Evolutionary conservation across 2,113 vertebrate species (phyloP).

Genomic region (Dromaius novaehollandiae): DNA sequence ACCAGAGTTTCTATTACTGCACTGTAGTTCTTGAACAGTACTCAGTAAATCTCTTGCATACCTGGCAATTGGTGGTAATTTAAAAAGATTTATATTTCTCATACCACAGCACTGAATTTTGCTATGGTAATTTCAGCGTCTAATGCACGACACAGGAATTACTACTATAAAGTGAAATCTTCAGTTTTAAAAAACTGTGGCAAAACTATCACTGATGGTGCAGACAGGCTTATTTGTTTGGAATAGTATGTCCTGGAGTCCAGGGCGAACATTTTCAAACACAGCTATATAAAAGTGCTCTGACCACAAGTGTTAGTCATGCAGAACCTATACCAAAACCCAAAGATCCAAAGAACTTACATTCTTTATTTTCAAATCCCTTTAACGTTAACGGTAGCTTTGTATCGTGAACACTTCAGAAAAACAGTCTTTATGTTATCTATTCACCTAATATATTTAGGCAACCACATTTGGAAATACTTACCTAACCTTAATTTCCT

Average conservation of each 20-base stretch:
- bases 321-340: not conserved
- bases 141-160: not conserved
- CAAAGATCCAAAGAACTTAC: too few species aligned
- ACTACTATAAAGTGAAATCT: not conserved
- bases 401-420: not conserved
- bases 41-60: not conserved
- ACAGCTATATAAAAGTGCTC: not conserved
- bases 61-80: not conserved
- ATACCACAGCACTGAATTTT: not conserved
- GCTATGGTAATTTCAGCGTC: not conserved
- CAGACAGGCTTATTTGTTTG: not conserved
- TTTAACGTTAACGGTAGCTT: not conserved
- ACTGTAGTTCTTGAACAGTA: not conserved
- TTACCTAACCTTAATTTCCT: not conserved
- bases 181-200: not conserved
- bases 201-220: not conserved
- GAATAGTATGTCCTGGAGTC: not conserved
- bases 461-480: not conserved
- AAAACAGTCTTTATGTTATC: not conserved
- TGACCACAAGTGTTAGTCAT: not conserved
- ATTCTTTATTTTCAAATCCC: not conserved
- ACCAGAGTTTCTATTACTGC: not conserved
- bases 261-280: not conserved
- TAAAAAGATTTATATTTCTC: not conserved
- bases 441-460: not conserved